Conservation (phyloP, 1,140 invertebrate species). For the Scaptomyza montana region DNA sequence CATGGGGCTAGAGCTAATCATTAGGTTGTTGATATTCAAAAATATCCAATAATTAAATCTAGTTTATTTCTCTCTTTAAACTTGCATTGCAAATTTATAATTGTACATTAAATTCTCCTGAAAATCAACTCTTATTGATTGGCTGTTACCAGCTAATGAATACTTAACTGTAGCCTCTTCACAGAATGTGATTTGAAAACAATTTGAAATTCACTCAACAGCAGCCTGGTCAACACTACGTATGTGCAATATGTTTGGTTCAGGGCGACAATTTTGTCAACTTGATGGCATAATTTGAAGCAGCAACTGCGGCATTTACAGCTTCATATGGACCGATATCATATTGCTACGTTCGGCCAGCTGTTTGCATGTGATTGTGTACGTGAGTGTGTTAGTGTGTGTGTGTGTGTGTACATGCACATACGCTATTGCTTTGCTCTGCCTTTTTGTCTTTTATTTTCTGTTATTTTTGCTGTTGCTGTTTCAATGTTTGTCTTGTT, state of each 20-base stretch:
- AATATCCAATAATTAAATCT: no score
- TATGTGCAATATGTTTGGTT: conserved; percentile 6
- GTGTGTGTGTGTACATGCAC: conserved; percentile 24
- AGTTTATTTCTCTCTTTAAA: no score
- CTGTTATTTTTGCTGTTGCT: conserved; percentile 9
- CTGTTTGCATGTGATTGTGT: conserved; percentile 28
- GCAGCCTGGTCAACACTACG: neutral
- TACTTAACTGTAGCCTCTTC: neutral
- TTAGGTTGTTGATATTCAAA: no score
- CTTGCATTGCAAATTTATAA: no score
- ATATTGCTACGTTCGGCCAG: conserved; percentile 50
- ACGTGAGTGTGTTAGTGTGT: neutral
- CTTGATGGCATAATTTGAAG: conserved; percentile 17
- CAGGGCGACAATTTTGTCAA: conserved; percentile 2
- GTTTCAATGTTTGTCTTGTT: conserved; percentile 10
- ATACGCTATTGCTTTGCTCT: conserved; percentile 26
- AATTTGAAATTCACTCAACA: neutral
- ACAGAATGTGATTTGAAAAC: neutral
- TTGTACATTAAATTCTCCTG: no score
- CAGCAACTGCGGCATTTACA: conserved; percentile 47
- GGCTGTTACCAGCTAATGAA: neutral
- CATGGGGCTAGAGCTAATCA: no score
- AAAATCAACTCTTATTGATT: neutral
- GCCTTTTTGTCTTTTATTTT: conserved; percentile 18
- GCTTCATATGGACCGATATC: conserved; percentile 56